A percentile compares a stretch with the other conserved stretches of the same genome.
Conservation (phyloP, 2,113 vertebrate genomes). For the Saccopteryx bilineata region DNA sequence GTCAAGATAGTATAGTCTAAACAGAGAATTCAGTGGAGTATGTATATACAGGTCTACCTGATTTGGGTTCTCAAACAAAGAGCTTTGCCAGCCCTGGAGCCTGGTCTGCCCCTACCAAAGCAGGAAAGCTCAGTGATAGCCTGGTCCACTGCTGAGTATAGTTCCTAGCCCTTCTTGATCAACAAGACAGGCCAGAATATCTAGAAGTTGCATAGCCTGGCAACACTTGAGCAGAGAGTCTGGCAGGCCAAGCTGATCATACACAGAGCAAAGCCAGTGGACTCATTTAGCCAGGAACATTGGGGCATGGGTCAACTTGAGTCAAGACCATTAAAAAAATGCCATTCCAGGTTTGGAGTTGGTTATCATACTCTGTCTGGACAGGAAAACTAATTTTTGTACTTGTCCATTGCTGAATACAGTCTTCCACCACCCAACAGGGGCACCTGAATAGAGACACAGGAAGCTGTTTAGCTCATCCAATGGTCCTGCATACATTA, state of each 20-base stretch:
- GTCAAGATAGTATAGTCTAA: neutral
- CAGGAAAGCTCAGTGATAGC: neutral
- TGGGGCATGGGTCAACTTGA: neutral
- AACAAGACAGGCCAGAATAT: neutral
- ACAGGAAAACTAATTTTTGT: neutral
- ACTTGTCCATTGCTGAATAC: neutral
- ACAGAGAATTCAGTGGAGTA: neutral
- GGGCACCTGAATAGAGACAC: neutral
- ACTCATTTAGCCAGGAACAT: neutral
- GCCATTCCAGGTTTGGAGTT: neutral
- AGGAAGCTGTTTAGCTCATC: neutral
- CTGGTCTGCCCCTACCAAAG: neutral
- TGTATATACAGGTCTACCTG: neutral
- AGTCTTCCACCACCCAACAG: neutral
- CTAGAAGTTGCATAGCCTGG: neutral
- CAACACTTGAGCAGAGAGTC: neutral
- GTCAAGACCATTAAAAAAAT: neutral
- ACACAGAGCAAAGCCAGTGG: neutral
- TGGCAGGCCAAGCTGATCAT: neutral
- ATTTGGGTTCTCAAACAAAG: neutral
- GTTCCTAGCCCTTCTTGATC: neutral
- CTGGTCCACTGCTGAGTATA: neutral
- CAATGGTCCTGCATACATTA: neutral
- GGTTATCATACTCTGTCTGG: neutral
- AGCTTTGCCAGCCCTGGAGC: neutral